phyloP scores from a whole-genome alignment of 1,140 invertebrate species.

The Hyles vespertilio region DNA sequence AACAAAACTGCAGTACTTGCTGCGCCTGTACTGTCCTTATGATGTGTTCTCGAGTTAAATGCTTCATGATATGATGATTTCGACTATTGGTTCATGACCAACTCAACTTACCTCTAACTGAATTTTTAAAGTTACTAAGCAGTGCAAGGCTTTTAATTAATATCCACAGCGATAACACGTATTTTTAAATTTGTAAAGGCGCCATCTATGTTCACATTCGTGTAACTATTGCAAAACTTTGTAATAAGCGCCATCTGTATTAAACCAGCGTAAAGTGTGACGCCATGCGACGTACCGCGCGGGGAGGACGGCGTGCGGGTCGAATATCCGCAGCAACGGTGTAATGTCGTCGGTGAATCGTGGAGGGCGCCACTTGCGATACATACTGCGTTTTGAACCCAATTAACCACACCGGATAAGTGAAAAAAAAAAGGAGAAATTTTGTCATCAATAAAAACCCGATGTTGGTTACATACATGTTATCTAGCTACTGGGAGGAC shows the following conservation, averaged over 20 bases:
- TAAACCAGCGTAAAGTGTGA: constrained; percentile 30
- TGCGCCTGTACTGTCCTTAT: no score
- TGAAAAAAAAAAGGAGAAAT: constrained; percentile 10
- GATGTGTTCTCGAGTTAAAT: no score
- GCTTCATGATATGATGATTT: neutral
- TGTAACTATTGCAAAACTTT: constrained; percentile 45
- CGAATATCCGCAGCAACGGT: constrained; percentile 83
- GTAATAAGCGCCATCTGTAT: constrained; percentile 59
- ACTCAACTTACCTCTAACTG: constrained; percentile 4
- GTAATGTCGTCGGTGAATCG: constrained; percentile 85
- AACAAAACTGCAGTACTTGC: no score
- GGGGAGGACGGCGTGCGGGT: constrained; percentile 76
- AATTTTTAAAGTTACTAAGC: constrained; percentile 11
- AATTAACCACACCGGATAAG: constrained; percentile 34
- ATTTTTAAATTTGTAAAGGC: constrained; percentile 13
- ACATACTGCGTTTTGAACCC: constrained; percentile 74
- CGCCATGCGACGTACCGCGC: constrained; percentile 71
- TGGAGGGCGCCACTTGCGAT: constrained; percentile 83
- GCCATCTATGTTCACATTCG: constrained; percentile 47
- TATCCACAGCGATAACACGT: neutral
- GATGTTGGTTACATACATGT: neutral
- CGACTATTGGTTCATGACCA: neutral
- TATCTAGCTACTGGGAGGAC: constrained; percentile 1
- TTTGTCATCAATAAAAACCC: constrained; percentile 5
- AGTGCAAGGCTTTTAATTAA: constrained; percentile 27